Conservation (phyloP, 37 sponge, comb jelly and placozoan species). For the Amphimedon queenslandica region DNA sequence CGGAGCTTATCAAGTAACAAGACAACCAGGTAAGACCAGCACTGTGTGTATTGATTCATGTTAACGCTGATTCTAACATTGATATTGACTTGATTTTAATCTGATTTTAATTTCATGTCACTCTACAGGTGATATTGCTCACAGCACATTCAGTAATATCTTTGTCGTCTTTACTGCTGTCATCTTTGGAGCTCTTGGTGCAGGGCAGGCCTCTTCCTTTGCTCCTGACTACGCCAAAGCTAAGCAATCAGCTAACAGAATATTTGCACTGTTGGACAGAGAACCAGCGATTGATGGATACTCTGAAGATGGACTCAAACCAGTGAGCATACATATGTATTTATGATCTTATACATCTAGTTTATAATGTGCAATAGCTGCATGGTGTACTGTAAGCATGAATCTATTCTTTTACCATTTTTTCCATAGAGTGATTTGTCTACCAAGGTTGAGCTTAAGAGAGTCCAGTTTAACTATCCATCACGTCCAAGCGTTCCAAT, state of each 20-base stretch:
- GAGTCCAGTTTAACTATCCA: constrained; percentile 69
- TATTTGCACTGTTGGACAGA: constrained; percentile 65
- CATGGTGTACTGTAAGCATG: too few relatives aligned
- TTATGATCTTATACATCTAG: too few relatives aligned
- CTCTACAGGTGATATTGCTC: constrained; percentile 4
- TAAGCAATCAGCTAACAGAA: constrained; percentile 57
- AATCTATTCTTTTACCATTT: too few relatives aligned
- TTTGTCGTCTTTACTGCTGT: constrained; percentile 62
- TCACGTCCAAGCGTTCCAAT: constrained; percentile 54
- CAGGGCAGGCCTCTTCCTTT: constrained; percentile 56
- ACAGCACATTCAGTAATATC: constrained; percentile 19
- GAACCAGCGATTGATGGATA: constrained; percentile 59
- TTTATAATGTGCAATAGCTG: too few relatives aligned
- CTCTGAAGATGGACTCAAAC: constrained; percentile 56
- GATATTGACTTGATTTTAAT: too few relatives aligned
- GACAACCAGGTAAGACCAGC: too few relatives aligned
- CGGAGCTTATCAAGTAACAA: constrained; percentile 68
- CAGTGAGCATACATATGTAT: constrained; percentile 16
- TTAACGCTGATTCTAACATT: too few relatives aligned
- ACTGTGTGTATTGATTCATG: too few relatives aligned
- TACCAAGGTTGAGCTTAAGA: too few relatives aligned
- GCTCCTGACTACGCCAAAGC: constrained; percentile 75
- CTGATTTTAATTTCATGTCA: too few relatives aligned
- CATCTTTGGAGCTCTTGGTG: constrained; percentile 49
- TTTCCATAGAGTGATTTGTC: too few relatives aligned